Conservation (phyloP, 2,888 invertebrate genomes). For the Spisula subtruncata region DNA sequence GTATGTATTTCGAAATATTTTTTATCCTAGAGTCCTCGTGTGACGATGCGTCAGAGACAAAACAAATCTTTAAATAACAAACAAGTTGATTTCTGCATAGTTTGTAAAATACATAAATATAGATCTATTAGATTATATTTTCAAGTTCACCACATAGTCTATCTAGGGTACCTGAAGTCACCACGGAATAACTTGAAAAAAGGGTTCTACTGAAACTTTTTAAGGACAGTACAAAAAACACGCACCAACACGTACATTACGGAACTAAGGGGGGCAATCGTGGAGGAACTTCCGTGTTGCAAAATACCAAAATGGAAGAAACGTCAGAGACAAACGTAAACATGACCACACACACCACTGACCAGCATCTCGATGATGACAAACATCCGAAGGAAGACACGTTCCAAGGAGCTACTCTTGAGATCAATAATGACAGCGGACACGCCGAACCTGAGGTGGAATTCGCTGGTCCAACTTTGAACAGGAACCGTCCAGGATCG, state of each 20-base stretch:
- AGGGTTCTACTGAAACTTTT: too few relatives aligned
- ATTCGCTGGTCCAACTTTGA: slow-evolving; percentile 68
- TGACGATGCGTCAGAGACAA: too few relatives aligned
- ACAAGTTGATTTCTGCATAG: too few relatives aligned
- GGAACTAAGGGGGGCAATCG: slow-evolving; percentile 1
- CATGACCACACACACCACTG: slow-evolving; percentile 48
- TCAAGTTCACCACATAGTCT: too few relatives aligned
- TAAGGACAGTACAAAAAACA: neutral
- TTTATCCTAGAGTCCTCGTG: too few relatives aligned
- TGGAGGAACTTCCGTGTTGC: neutral
- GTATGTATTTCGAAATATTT: too few relatives aligned
- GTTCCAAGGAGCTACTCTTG: slow-evolving; percentile 81
- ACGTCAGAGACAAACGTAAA: slow-evolving; percentile 41
- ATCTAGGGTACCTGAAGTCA: too few relatives aligned
- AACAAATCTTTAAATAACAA: too few relatives aligned
- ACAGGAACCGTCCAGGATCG: slow-evolving; percentile 80
- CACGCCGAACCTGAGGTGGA: slow-evolving; percentile 65
- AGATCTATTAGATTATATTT: too few relatives aligned
- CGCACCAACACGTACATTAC: neutral
- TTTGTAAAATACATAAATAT: too few relatives aligned
- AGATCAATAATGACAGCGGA: slow-evolving; percentile 72
- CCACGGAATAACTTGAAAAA: neutral
- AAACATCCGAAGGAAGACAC: slow-evolving; percentile 74
- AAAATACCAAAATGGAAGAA: slow-evolving; percentile 68
- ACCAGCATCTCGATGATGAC: slow-evolving; percentile 78